These are phyloP conservation scores for Hipparchia semele DNA, from an alignment of 2,888 invertebrate genomes.

Conservation along the genomic window DNA sequence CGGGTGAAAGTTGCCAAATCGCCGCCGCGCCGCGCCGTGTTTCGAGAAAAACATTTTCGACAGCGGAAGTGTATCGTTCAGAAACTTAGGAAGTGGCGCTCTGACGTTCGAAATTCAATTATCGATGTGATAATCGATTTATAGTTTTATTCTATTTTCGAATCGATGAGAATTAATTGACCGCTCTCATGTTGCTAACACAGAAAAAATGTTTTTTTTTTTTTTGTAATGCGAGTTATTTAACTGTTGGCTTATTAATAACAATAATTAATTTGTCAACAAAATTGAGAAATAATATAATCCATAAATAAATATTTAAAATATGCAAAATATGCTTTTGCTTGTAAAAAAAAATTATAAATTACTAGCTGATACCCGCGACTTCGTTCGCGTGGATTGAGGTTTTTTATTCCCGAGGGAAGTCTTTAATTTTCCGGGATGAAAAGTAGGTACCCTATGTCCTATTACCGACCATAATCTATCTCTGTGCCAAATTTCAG, in stretches of 20 bases:
- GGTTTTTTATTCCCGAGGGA: too few relatives aligned
- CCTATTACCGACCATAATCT: too few relatives aligned
- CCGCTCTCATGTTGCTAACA: not conserved
- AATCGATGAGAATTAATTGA: slow-evolving; percentile 4
- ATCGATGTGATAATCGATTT: slow-evolving; percentile 22
- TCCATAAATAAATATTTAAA: not conserved
- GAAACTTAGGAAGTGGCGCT: slow-evolving; percentile 25
- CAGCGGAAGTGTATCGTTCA: slow-evolving; percentile 36
- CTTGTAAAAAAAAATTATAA: not conserved
- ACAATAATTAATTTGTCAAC: too few relatives aligned
- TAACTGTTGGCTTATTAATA: too few relatives aligned
- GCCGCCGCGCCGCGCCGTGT: slow-evolving; percentile 17
- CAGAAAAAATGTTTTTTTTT: too few relatives aligned
- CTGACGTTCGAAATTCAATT: slow-evolving; percentile 18
- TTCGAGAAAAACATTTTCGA: slow-evolving; percentile 39
- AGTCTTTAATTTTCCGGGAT: too few relatives aligned
- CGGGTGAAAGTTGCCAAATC: slow-evolving; percentile 46
- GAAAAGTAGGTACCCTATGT: too few relatives aligned
- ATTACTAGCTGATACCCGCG: too few relatives aligned
- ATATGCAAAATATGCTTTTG: not conserved
- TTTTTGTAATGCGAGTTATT: too few relatives aligned
- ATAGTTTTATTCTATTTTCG: not conserved
- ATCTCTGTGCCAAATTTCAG: too few relatives aligned
- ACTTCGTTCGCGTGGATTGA: too few relatives aligned
- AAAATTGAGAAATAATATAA: not conserved